Evolutionary conservation across 2,113 vertebrate species (phyloP), one percentile per base, ranked within the genome.

Genomic region (Melospiza melodia): DNA sequence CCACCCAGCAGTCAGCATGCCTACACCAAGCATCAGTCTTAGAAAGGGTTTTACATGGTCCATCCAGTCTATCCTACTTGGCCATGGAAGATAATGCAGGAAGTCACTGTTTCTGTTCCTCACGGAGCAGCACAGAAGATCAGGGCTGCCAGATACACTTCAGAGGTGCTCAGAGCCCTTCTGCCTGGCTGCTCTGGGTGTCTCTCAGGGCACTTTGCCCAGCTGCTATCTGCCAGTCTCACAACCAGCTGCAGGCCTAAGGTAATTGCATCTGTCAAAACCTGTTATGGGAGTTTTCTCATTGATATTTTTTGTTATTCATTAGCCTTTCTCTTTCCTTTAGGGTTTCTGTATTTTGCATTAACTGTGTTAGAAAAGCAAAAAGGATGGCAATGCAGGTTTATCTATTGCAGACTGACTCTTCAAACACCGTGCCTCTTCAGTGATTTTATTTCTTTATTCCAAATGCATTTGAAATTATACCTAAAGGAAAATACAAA

Each of bases 191-290:
- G 72, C 55, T 69, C 62, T 51, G 55, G 20, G 37, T 57, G 33
- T 27, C 62, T 93, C 55, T 31, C 23, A 15, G 79, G 68, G 57
- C 21, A 2, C n/a, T 92, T 69, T 77, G 76, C 69, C 79, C 83
- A 93, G 83, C 72, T 93, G 91, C 55, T 81, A 71, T 80, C 86
- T 94, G 90, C 83, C 89, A 89, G 51, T 35, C 68, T 89, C 51
- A 48, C 55, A 80, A 51, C 57, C 79, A 77, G 63, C 72, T 90
- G 79, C 76, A 90, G 88, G 92, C 90, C 88, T 84, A 90, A 92
- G 85, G 88, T 93, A 97, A 93, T 93, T 93, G 85, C 51, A 86
- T 92, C 88, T 92, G 92, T 88, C 90, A 96, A 43, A 57, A 92
- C 46, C 2, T 7, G 51, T 95, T 90, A 74, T 14, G 27, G 31